Evolutionary conservation across 2,888 invertebrate genomes (phyloP), one percentile per base, ranked within the genome.

Genomic region (Euclidia mi): DNA sequence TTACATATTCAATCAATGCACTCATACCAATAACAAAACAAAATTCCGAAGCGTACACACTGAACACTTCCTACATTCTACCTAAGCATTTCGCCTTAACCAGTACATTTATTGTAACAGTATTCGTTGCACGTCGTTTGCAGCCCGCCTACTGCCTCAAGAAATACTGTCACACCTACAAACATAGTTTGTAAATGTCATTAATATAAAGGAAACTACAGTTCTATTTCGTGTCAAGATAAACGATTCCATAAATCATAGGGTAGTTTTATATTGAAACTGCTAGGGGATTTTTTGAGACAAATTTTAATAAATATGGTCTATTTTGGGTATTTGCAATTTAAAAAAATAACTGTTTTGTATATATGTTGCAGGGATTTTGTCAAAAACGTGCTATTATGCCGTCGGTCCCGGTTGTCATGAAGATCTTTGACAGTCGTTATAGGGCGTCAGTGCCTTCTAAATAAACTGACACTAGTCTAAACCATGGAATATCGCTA

Each of bases 51-150:
- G 7, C 6, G 20, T 25, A 0, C 6, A 25, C 6, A 1, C 20
- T 1, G 3, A 38, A 32, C 44, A 43, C 11, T 34, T 10, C 0
- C 9, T 6, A 14, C 9, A 6, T 14, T 34, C 7, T 2, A n/a
- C 3, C 32, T 10, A 43, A 10, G 28, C 75, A n/a, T n/a, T 72
- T 76, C 57, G 41, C 81, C 81, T 84, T 83, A 83, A 84, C 47
- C 63, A 49, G 68, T 68, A 76, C 65, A 74, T 77, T 77, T 74
- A 70, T 73, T 67, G 77, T 56, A 59, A 77, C 72, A 77, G 71
- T 81, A 87, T 83, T 81, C 85, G 69, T 56, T 76, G 67, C 87
- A 83, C 85, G 85, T 86, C 80, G 68, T 69, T 66, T 74, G 77
- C 84, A 86, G 78, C 76, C 84, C 79, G 75, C 38, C 18, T 43